A percentile compares a stretch with the other conserved stretches of the same genome.
Evolutionary conservation across 2,797 vertebrate genomes (phyloP).

Genomic region (Perodicticus potto): DNA sequence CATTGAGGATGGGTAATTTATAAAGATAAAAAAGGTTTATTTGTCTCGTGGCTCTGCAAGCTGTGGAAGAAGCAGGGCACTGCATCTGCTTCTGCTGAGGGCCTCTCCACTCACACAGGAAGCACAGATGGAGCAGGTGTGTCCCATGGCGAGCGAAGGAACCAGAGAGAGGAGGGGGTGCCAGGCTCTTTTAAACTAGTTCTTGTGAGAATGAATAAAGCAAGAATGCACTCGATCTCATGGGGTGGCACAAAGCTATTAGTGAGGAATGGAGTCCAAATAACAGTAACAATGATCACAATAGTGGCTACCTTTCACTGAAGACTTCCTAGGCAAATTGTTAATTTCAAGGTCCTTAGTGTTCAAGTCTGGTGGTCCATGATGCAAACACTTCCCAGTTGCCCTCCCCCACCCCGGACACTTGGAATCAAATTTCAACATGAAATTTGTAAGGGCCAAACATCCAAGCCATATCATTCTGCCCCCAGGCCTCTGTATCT

Average conservation of each 20-base stretch:
- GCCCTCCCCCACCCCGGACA: background rate
- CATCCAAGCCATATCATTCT: background rate
- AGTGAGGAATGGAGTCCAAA: background rate
- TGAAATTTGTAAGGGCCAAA: background rate
- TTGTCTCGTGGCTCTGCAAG: background rate
- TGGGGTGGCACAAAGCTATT: background rate
- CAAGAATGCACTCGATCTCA: background rate
- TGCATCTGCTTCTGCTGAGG: background rate
- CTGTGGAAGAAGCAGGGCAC: background rate
- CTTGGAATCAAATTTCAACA: background rate
- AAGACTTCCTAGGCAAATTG: too few relatives aligned
- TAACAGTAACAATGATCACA: too few relatives aligned
- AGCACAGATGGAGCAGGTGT: background rate
- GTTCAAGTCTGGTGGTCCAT: background rate
- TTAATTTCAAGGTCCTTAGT: too few relatives aligned
- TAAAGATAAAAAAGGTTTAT: background rate
- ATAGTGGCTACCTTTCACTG: too few relatives aligned
- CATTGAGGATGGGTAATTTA: background rate
- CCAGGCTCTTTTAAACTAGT: background rate
- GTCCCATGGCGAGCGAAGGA: background rate
- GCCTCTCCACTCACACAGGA: background rate
- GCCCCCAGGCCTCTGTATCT: background rate
- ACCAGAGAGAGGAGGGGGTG: background rate
- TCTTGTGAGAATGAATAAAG: background rate
- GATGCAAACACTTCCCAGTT: background rate